Percentiles rank a stretch among this genome's conserved stretches.
These are phyloP conservation scores for Martes martes DNA, from an alignment of 2,113 vertebrate species.

Conservation along the genomic window DNA sequence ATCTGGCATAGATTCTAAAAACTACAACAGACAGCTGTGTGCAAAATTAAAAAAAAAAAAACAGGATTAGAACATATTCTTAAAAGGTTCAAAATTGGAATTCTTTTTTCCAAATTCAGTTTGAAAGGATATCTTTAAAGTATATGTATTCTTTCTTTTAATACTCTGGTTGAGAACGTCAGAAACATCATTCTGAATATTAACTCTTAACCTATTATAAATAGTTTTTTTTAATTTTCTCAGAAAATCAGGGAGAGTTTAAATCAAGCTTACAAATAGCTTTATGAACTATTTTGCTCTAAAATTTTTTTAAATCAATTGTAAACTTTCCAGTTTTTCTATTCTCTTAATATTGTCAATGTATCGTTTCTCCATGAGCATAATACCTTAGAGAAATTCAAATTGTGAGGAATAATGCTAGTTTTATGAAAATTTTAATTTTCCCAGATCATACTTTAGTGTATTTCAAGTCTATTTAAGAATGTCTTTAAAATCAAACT, in stretches of 20 bases:
- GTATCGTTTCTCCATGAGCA: not conserved
- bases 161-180: not conserved
- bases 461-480: not conserved
- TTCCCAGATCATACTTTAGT: not conserved
- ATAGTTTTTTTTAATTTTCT: not conserved
- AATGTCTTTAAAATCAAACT: constrained; percentile 15
- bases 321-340: not conserved
- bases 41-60: constrained; percentile 75
- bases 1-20: constrained; percentile 85
- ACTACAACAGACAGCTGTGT: constrained; percentile 84
- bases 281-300: constrained; percentile 23
- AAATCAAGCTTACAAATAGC: not conserved
- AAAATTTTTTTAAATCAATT: not conserved
- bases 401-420: not conserved
- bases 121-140: not conserved
- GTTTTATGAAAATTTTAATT: constrained; percentile 23
- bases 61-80: constrained; percentile 63
- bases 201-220: not conserved
- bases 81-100: constrained; percentile 75
- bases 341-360: not conserved
- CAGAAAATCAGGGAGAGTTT: not conserved
- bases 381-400: not conserved
- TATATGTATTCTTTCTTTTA: not conserved
- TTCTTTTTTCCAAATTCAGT: constrained; percentile 31
- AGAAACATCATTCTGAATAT: not conserved